Percentiles rank a stretch among this genome's conserved stretches.
phyloP scores from a whole-genome alignment of 37 sponge, comb jelly and placozoan species.

The Eunapius fragilis region DNA sequence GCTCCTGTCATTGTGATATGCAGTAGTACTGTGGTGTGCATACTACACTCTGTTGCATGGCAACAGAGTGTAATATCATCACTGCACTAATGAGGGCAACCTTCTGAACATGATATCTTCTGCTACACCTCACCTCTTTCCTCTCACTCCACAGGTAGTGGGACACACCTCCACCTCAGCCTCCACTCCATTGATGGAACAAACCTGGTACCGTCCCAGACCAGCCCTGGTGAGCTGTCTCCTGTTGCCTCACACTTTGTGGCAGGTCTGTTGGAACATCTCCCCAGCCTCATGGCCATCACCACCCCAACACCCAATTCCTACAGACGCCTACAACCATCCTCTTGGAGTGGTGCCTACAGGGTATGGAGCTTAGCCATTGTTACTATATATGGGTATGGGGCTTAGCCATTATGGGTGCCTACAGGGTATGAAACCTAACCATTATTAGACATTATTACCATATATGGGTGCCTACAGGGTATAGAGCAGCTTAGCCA shows the following conservation, averaged over 20 bases:
- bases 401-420: too few species aligned
- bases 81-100: too few species aligned
- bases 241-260: constrained; percentile 33
- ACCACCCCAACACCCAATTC: constrained; percentile 46
- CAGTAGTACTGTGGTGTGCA: too few species aligned
- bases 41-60: too few species aligned
- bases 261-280: constrained; percentile 47
- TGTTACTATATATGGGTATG: not conserved
- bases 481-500: too few species aligned
- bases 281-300: constrained; percentile 37
- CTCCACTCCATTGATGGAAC: constrained; percentile 14
- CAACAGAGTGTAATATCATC: too few species aligned
- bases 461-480: too few species aligned
- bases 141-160: constrained; percentile 15
- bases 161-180: constrained; percentile 54
- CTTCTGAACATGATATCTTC: too few species aligned
- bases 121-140: not conserved
- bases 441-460: too few species aligned
- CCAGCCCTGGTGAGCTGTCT: constrained; percentile 16
- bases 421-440: too few species aligned
- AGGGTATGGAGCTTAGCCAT: not conserved
- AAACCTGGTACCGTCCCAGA: constrained; percentile 19
- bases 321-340: constrained; percentile 31
- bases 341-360: constrained; percentile 46
- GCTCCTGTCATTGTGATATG: too few species aligned